Evolutionary conservation across 2,888 invertebrate genomes (phyloP), one percentile per base, ranked within the genome.

Genomic region (Caradrina clavipalpis): DNA sequence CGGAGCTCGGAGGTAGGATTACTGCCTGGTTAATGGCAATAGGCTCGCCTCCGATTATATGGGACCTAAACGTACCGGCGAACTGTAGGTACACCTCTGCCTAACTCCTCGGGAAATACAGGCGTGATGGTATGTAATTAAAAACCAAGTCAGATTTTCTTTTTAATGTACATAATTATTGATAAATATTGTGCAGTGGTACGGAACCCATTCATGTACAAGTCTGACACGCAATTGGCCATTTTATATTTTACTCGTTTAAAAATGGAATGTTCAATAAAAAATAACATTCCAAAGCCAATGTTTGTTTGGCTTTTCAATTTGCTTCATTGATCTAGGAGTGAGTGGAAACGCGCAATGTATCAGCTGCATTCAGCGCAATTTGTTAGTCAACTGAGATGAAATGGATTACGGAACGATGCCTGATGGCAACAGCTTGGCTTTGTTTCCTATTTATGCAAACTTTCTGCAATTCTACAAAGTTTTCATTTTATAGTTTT

Each of bases 331-430:
- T 62, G 61, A 53, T 56, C n/a, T 47, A 62, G 0, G 11, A 54
- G 5, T 19, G 22, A 10, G 49, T 10, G 22, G 57, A 35, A 47
- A 54, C 39, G 53, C 10, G 17, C 57, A 53, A 45, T 69, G 35
- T 71, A 64, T 71, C 53, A 57, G 55, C 31, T 63, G 51, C 15
- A 58, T 69, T 70, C 47, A 63, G 66, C 54, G 62, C 42, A 70
- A 63, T 68, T 72, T 56, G 61, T 62, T 53, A 68, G 53, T 66
- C 61, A 76, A 76, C 61, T 58, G 58, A 58, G 50, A 71, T 47
- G 63, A 70, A 63, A 70, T 63, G 51, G 57, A 76, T 76, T 72
- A 72, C 42, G 62, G 10, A 61, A 11, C 39, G 50, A 17, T 51
- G 45, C 45, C 57, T 47, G 54, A 54, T 58, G 31, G 65, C 61